Evolutionary conservation across 1,140 invertebrate species (phyloP), one percentile per base, ranked within the genome.

Genomic region (Bilobella aurantiaca): DNA sequence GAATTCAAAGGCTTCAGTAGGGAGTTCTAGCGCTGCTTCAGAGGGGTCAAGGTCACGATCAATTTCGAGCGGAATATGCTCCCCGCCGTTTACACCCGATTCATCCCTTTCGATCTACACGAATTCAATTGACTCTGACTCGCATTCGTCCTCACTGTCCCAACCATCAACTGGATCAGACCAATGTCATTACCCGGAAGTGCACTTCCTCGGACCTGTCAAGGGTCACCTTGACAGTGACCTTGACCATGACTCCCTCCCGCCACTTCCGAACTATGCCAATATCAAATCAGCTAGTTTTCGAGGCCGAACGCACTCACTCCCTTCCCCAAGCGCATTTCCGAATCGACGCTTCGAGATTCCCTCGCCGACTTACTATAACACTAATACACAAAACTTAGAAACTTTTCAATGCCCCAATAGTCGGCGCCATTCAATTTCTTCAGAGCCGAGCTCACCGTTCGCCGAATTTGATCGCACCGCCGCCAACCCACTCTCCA

Each of bases 91-190:
- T 47, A 67, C 69, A 25, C 69, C 65, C 2, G 69, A 70, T 47
- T 70, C 69, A 3, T 67, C 65, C n/a, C 31, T 70, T 28, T 70
- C 69, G 1, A 70, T 70, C 62, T 70, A 70, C 46, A 70, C 69
- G 16, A 70, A 70, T 57, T 70, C 69, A 23, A 18, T 65, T 16
- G 69, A 67, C 31, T 63, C 65, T 34, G 69, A 70, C 23, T 67
- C 61, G n/a, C 62, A 66, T 12, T 66, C 65, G 18, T 70, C 68
- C 14, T 63, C 62, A 32, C 28, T 62, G 60, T 14, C 62, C 37
- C 23, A 34, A 21, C 12, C 62, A 70, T 49, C 69, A 62, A 63
- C 47, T 65, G 8, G 62, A 34, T 42, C 64, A 58, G 18, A 62
- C 16, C 30, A 28, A 63, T 27, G 57, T 56, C 37, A 27, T 28